phyloP scores from a whole-genome alignment of 2,888 invertebrate species.

The Cylindroiulus punctatus region DNA sequence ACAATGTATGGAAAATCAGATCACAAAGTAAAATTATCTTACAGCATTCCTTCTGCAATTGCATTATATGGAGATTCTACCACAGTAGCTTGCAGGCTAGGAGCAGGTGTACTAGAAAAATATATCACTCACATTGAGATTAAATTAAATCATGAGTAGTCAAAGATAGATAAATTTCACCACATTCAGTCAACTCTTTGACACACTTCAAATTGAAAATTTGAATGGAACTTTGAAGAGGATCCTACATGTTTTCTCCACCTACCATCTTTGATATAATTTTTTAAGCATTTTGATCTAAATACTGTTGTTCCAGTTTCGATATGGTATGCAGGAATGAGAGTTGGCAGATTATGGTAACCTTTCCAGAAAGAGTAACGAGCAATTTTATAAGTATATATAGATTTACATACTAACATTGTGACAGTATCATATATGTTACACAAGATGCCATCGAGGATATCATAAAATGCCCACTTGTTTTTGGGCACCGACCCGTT shows the following conservation, averaged over 20 bases:
- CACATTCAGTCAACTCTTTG: too few relatives aligned
- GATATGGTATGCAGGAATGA: too few relatives aligned
- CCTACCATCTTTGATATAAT: too few relatives aligned
- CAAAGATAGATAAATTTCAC: too few relatives aligned
- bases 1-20: background rate
- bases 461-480: constrained; percentile 17
- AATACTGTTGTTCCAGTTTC: too few relatives aligned
- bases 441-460: constrained; percentile 1
- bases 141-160: too few relatives aligned
- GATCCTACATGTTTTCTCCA: too few relatives aligned
- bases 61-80: constrained; percentile 25
- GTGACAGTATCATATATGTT: constrained; percentile 43
- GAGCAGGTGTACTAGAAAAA: constrained; percentile 27
- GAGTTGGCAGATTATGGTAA: background rate
- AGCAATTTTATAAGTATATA: background rate
- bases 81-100: background rate
- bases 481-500: constrained; percentile 38
- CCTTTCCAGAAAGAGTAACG: background rate
- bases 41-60: constrained; percentile 25
- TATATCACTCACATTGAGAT: background rate
- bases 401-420: background rate
- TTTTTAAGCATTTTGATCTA: background rate
- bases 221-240: too few relatives aligned
- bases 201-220: too few relatives aligned
- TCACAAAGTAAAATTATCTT: background rate